phyloP scores from a whole-genome alignment of 2,888 invertebrate species.

The Holacanthella duospinosa region DNA sequence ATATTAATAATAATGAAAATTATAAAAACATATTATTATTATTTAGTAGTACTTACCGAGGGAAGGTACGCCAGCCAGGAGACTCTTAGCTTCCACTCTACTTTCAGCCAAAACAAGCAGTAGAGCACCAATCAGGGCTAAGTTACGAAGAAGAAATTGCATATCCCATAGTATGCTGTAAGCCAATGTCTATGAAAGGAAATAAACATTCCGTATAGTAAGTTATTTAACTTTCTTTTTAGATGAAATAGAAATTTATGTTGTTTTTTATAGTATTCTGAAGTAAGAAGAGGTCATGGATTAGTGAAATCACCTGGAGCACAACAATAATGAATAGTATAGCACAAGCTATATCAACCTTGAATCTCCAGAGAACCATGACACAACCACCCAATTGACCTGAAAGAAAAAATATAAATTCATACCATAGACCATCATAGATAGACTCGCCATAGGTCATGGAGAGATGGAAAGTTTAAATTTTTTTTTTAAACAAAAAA shows the following conservation, averaged over 20 bases:
- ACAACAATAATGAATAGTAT: slow-evolving; percentile 90
- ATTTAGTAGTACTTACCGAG: slow-evolving; percentile 47
- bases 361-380: slow-evolving; percentile 86
- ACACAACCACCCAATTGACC: slow-evolving; percentile 89
- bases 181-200: slow-evolving; percentile 64
- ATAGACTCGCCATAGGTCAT: neutral
- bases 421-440: neutral
- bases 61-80: slow-evolving; percentile 90
- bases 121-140: slow-evolving; percentile 94
- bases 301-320: slow-evolving; percentile 63
- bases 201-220: slow-evolving; percentile 1
- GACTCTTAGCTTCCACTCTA: slow-evolving; percentile 78
- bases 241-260: neutral
- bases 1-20: neutral
- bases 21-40: no score
- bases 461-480: neutral
- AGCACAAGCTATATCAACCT: slow-evolving; percentile 84
- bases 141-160: slow-evolving; percentile 89
- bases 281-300: neutral
- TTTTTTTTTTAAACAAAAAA: neutral
- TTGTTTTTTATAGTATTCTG: neutral
- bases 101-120: slow-evolving; percentile 92
- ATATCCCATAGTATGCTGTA: slow-evolving; percentile 98
- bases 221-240: slow-evolving; percentile 1
- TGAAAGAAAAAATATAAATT: slow-evolving; percentile 10